Conservation (phyloP, 2,888 invertebrate genomes). For the Chrysolina oricalcia region DNA sequence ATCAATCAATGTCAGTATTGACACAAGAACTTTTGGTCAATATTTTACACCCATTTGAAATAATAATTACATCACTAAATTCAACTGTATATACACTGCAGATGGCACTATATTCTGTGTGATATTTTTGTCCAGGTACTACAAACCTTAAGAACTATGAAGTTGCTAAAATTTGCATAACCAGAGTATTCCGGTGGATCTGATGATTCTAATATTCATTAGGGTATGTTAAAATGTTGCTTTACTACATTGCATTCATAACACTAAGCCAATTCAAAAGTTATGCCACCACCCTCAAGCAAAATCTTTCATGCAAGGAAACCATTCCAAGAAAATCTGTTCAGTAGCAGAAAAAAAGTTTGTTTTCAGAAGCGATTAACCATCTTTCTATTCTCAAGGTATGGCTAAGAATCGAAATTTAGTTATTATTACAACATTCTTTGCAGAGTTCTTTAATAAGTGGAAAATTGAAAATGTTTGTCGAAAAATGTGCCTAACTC, state of each 20-base stretch:
- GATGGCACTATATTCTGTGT: neutral
- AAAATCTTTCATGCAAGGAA: too few species aligned
- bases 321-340: too few species aligned
- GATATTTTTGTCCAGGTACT: neutral
- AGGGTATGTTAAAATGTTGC: constrained; percentile 13
- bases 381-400: too few species aligned
- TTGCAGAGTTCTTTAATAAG: too few species aligned
- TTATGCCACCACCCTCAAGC: neutral
- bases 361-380: too few species aligned
- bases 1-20: constrained; percentile 38
- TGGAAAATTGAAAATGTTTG: too few species aligned
- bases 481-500: too few species aligned
- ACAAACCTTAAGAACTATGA: neutral
- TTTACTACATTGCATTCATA: neutral
- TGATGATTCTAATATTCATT: neutral
- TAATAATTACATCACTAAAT: neutral
- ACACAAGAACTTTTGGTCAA: constrained; percentile 24
- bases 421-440: too few species aligned
- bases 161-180: neutral
- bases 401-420: too few species aligned
- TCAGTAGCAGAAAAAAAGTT: too few species aligned
- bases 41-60: constrained; percentile 8
- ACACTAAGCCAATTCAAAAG: neutral
- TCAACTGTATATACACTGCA: constrained; percentile 4
- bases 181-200: neutral